These are phyloP conservation scores for Gasterosteus nipponicus DNA, from an alignment of 2,113 vertebrate species.

Conservation along the genomic window DNA sequence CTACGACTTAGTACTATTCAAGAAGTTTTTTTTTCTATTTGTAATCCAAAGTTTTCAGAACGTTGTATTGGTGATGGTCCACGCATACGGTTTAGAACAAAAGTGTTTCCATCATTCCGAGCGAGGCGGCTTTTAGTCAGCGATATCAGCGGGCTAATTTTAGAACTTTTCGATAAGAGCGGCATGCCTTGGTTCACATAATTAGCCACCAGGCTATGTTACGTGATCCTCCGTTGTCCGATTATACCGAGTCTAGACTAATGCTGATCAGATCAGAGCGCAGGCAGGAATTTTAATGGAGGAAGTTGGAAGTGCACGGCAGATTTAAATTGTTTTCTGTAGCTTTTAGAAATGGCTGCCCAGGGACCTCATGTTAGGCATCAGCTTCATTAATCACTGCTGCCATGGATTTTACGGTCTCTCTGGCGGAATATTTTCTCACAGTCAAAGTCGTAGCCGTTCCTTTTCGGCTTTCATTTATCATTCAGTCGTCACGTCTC, in stretches of 20 bases:
- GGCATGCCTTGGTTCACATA: slow-evolving; percentile 72
- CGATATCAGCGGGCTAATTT: slow-evolving; percentile 65
- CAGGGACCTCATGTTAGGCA: slow-evolving; percentile 52
- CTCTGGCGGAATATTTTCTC: slow-evolving; percentile 58
- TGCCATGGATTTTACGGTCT: slow-evolving; percentile 34
- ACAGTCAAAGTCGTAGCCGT: slow-evolving; percentile 29
- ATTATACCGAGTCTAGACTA: slow-evolving; percentile 68
- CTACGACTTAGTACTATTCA: background rate
- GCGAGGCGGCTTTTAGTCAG: slow-evolving; percentile 33
- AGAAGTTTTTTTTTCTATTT: background rate
- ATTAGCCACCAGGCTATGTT: slow-evolving; percentile 72
- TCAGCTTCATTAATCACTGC: slow-evolving; percentile 66
- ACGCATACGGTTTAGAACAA: slow-evolving; percentile 50
- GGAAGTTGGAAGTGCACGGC: slow-evolving; percentile 40
- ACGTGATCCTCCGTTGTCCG: slow-evolving; percentile 64
- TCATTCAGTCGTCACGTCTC: slow-evolving; percentile 26
- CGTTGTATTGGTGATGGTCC: slow-evolving; percentile 4
- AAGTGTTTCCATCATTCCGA: slow-evolving; percentile 56
- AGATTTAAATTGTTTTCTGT: slow-evolving; percentile 55
- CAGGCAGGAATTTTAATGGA: slow-evolving; percentile 70
- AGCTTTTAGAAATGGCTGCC: slow-evolving; percentile 56
- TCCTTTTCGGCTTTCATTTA: slow-evolving; percentile 44
- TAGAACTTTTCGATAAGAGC: slow-evolving; percentile 69
- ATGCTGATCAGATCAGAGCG: slow-evolving; percentile 66
- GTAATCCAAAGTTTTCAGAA: slow-evolving; percentile 19